Percentiles rank a stretch among this genome's conserved stretches.
Conservation (phyloP, 2,113 vertebrate genomes). For the Triplophysa dalaica region DNA sequence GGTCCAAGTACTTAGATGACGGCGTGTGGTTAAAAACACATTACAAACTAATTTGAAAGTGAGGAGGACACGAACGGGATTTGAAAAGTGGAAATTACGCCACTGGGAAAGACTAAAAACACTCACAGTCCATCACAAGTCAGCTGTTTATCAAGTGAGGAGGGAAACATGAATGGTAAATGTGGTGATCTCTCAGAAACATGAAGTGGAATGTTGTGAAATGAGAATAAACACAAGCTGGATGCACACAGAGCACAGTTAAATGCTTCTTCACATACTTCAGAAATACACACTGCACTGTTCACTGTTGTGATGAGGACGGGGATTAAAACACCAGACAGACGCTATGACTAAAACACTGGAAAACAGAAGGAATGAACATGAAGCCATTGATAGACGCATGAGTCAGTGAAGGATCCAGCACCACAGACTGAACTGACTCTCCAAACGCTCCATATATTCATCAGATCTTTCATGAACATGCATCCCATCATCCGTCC, state of each 20-base stretch:
- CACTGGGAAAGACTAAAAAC: too few species aligned
- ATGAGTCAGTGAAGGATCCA: slow-evolving; percentile 36
- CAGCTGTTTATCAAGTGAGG: too few species aligned
- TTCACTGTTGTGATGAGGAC: slow-evolving; percentile 38
- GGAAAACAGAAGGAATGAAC: slow-evolving; percentile 6
- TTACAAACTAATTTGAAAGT: too few species aligned
- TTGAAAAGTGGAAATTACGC: too few species aligned
- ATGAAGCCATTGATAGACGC: slow-evolving; percentile 49
- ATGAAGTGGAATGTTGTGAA: not conserved
- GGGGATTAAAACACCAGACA: slow-evolving; percentile 38
- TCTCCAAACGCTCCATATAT: too few species aligned
- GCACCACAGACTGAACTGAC: too few species aligned
- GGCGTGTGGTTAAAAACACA: too few species aligned
- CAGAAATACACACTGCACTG: slow-evolving; percentile 26
- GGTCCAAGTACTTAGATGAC: too few species aligned
- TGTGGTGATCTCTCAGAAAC: not conserved
- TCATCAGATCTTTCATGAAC: not conserved
- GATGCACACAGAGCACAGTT: slow-evolving; percentile 17
- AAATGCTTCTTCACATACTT: slow-evolving; percentile 41
- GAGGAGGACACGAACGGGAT: too few species aligned
- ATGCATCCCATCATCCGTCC: too few species aligned
- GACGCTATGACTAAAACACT: slow-evolving; percentile 44
- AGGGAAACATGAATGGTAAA: too few species aligned
- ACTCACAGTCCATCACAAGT: too few species aligned
- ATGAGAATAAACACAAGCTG: not conserved